Base-by-base conservation (phyloP, 2,888 invertebrate species). In the Zaprionus lineosus region DNA sequence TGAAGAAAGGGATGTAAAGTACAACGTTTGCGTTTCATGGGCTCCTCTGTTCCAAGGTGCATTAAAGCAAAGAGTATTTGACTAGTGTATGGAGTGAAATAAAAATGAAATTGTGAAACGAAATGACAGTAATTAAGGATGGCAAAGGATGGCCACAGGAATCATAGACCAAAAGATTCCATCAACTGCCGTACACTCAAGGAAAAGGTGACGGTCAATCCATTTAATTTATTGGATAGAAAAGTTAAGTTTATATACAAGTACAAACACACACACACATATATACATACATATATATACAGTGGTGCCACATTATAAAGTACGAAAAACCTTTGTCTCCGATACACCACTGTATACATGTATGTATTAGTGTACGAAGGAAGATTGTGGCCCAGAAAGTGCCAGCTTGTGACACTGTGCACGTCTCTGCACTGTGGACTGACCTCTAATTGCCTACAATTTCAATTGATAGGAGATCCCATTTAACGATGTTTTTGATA, bases 361-460 rank as follows among this genome's bases (percentile, higher is more conserved):
- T n/a, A n/a, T n/a, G n/a, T n/a, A n/a, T n/a, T n/a, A n/a, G n/a
- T n/a, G n/a, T n/a, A n/a, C n/a, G n/a, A n/a, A n/a, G n/a, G n/a
- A n/a, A n/a, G n/a, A n/a, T n/a, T n/a, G n/a, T n/a, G n/a, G n/a
- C n/a, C n/a, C n/a, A n/a, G n/a, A n/a, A n/a, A n/a, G n/a, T n/a
- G n/a, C n/a, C n/a, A n/a, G n/a, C 19, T 3, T 19, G 19, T 19
- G 5, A 19, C n/a, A 8, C 2, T 7, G n/a, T 24, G 24, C 4
- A 24, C n/a, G n/a, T 24, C 8, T 24, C 24, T 1, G 6, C 8
- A 8, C 6, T 18, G 6, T 12, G 16, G 37, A 12, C 51, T 44
- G 44, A 12, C 19, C 7, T 31, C 72, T 65, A 71, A 71, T 71
- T 48, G 66, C 68, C 43, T 60, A 39, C 67, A 65, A 71, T 65